A percentile compares a stretch with the other conserved stretches of the same genome.
Evolutionary conservation across 2,113 vertebrate species (phyloP).

Genomic region (Actenoides hombroni): DNA sequence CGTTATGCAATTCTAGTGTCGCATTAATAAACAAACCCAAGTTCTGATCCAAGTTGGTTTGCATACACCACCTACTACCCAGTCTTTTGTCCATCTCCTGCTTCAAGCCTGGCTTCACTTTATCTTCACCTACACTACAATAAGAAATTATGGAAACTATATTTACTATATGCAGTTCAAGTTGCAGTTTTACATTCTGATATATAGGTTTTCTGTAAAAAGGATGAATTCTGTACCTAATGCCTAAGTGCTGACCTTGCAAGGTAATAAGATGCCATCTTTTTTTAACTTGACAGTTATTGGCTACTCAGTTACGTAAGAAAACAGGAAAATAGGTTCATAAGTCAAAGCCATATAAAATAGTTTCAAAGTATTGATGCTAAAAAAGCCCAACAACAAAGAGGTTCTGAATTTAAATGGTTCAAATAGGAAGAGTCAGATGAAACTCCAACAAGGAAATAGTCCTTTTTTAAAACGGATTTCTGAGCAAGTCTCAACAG

Average conservation of each 20-base stretch:
- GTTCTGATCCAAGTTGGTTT: neutral
- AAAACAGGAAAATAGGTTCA: neutral
- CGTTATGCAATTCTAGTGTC: too few relatives aligned
- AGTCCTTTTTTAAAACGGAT: neutral
- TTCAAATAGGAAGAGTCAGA: neutral
- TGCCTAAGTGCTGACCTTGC: neutral
- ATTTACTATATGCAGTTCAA: neutral
- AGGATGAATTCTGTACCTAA: neutral
- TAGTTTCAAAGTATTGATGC: neutral
- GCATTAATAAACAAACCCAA: neutral
- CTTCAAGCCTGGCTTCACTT: neutral
- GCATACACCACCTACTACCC: neutral
- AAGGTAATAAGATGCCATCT: neutral
- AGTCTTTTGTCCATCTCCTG: neutral
- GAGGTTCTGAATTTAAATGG: neutral
- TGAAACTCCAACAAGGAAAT: neutral
- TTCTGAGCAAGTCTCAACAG: neutral
- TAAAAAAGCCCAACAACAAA: neutral
- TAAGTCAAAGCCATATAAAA: neutral
- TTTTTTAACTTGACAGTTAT: neutral
- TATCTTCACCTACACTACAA: neutral
- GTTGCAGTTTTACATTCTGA: neutral
- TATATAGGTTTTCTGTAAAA: neutral
- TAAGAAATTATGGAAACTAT: neutral
- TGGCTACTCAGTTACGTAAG: neutral